phyloP scores from a whole-genome alignment of 2,888 invertebrate species.

The Isotomurus palustris region DNA sequence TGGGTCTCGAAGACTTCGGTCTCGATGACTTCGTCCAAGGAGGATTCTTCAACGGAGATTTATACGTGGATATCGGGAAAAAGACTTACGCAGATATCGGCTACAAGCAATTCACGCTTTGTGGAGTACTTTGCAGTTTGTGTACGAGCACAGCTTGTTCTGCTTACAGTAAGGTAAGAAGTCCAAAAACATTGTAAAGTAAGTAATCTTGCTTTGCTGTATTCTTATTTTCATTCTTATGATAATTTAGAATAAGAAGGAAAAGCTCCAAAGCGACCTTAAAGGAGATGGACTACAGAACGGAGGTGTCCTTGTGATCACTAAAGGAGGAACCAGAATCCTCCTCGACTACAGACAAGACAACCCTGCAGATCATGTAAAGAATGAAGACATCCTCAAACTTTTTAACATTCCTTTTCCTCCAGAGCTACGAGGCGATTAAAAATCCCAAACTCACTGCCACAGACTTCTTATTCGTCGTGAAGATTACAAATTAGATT shows the following conservation, averaged over 20 bases:
- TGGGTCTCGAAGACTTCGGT: slow-evolving; percentile 62
- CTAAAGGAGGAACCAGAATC: slow-evolving; percentile 56
- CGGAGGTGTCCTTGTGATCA: slow-evolving; percentile 60
- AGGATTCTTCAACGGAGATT: slow-evolving; percentile 60
- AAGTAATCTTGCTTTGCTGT: too few species aligned
- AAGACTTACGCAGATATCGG: slow-evolving; percentile 58
- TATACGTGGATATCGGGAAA: slow-evolving; percentile 53
- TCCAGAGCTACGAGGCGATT: too few species aligned
- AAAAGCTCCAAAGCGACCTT: slow-evolving; percentile 54
- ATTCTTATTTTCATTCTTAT: too few species aligned
- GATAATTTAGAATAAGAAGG: slow-evolving; percentile 50
- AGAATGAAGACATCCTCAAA: slow-evolving; percentile 53
- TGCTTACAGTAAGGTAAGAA: slow-evolving; percentile 56
- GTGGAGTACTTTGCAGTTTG: slow-evolving; percentile 56
- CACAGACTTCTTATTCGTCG: too few species aligned
- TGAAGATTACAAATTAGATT: too few species aligned
- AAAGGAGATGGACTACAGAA: slow-evolving; percentile 63
- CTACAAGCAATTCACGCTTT: slow-evolving; percentile 58
- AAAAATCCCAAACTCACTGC: too few species aligned
- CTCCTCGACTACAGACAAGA: slow-evolving; percentile 58
- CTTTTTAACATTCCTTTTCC: slow-evolving; percentile 33
- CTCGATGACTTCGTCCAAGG: slow-evolving; percentile 61
- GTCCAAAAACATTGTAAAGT: too few species aligned
- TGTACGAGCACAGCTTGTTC: slow-evolving; percentile 57
- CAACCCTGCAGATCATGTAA: slow-evolving; percentile 59